These are phyloP conservation scores for Xenopus laevis DNA, from an alignment of 2,113 vertebrate genomes.

Conservation along the genomic window DNA sequence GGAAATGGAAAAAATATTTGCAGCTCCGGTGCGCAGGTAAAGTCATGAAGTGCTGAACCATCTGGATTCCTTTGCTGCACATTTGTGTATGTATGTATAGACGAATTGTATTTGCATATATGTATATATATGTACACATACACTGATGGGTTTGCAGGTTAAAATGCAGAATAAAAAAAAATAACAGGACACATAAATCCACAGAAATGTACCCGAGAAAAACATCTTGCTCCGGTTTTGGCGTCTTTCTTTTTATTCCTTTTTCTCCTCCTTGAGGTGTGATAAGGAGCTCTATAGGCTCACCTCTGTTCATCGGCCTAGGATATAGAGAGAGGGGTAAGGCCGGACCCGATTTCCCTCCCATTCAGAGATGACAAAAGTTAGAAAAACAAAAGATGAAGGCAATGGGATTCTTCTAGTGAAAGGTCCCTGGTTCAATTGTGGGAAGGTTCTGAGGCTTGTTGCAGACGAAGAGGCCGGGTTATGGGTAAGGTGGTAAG, in stretches of 20 bases:
- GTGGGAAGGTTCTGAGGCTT: conserved; percentile 74
- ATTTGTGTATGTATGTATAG: conserved; percentile 17
- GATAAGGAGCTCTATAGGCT: conserved; percentile 29
- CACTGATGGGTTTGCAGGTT: background rate
- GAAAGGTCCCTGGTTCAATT: conserved; percentile 73
- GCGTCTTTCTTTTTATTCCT: conserved; percentile 50
- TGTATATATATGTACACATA: background rate
- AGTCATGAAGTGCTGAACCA: conserved; percentile 1
- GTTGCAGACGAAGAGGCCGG: conserved; percentile 64
- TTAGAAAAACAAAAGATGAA: conserved; percentile 41
- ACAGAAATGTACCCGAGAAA: conserved; percentile 47
- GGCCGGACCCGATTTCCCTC: conserved; percentile 49
- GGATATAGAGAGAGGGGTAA: conserved; percentile 49
- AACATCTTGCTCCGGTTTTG: conserved; percentile 77
- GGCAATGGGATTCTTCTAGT: conserved; percentile 61
- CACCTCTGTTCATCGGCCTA: conserved; percentile 43
- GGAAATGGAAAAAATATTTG: conserved; percentile 50
- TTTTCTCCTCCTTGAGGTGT: conserved; percentile 44
- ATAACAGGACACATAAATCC: conserved; percentile 34
- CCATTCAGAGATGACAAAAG: conserved; percentile 51
- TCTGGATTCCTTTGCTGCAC: background rate
- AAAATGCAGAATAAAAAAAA: conserved; percentile 48
- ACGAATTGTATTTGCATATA: background rate
- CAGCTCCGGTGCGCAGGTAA: conserved; percentile 53
- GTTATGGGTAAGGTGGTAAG: conserved; percentile 83